Percentiles rank a stretch among this genome's conserved stretches.
phyloP scores from a whole-genome alignment of 1,140 invertebrate genomes.

The Paralvinella palmiformis region DNA sequence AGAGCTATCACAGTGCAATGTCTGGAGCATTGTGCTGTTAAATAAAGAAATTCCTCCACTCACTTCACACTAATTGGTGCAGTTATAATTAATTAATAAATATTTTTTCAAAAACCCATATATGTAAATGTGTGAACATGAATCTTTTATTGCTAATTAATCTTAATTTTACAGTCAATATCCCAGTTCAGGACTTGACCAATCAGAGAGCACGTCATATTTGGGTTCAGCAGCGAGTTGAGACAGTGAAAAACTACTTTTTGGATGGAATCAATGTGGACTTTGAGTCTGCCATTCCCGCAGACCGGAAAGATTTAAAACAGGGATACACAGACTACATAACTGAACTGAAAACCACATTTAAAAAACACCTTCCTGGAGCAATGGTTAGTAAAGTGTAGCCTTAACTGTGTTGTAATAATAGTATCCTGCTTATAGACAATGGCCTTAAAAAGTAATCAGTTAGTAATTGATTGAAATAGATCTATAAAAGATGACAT shows the following conservation, averaged over 20 bases:
- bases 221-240: constrained; percentile 43
- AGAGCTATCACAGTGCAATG: too few relatives aligned
- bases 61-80: too few relatives aligned
- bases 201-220: constrained; percentile 26
- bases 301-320: constrained; percentile 24
- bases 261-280: constrained; percentile 53
- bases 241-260: constrained; percentile 31
- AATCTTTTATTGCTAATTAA: neutral
- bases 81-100: too few relatives aligned
- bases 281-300: constrained; percentile 43
- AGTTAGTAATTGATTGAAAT: neutral
- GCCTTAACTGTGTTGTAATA: neutral
- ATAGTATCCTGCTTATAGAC: neutral
- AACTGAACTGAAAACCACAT: constrained; percentile 30
- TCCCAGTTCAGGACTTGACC: constrained; percentile 28
- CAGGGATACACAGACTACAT: constrained; percentile 40
- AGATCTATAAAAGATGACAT: neutral
- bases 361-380: constrained; percentile 24
- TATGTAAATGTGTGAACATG: neutral
- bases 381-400: neutral
- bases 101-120: neutral
- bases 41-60: too few relatives aligned
- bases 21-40: too few relatives aligned
- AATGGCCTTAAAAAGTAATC: neutral
- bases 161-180: constrained; percentile 29